phyloP scores from a whole-genome alignment of 2,888 invertebrate genomes.

The Eulithis prunata region DNA sequence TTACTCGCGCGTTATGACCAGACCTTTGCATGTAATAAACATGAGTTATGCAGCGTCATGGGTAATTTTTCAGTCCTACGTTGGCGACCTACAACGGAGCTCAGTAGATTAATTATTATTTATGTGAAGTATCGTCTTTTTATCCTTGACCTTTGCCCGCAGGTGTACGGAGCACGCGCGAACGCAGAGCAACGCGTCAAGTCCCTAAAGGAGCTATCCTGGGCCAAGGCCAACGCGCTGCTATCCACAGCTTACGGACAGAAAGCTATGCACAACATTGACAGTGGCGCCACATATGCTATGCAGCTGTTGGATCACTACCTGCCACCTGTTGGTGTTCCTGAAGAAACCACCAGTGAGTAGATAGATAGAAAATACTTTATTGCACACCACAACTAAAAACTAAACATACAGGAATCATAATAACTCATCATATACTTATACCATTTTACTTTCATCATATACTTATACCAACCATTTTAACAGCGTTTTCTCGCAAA shows the following conservation, averaged over 20 bases:
- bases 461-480: neutral
- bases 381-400: too few species aligned
- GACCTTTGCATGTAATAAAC: too few species aligned
- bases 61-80: too few species aligned
- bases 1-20: too few species aligned
- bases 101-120: neutral
- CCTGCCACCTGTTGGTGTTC: constrained; percentile 81
- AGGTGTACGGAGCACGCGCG: constrained; percentile 78
- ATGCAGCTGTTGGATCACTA: constrained; percentile 90
- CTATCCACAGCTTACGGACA: constrained; percentile 88
- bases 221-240: constrained; percentile 89
- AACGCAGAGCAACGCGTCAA: constrained; percentile 85
- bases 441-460: neutral
- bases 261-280: constrained; percentile 87
- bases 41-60: too few species aligned
- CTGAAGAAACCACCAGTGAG: constrained; percentile 80
- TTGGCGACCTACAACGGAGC: too few species aligned
- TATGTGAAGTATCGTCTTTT: neutral
- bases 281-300: constrained; percentile 87
- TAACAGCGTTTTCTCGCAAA: too few species aligned
- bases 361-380: constrained; percentile 15
- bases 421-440: too few species aligned
- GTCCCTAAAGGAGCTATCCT: constrained; percentile 87
- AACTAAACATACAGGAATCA: too few species aligned
- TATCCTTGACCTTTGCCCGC: constrained; percentile 22